These are phyloP conservation scores for Eueides isabella DNA, from an alignment of 1,140 invertebrate genomes.

Conservation along the genomic window DNA sequence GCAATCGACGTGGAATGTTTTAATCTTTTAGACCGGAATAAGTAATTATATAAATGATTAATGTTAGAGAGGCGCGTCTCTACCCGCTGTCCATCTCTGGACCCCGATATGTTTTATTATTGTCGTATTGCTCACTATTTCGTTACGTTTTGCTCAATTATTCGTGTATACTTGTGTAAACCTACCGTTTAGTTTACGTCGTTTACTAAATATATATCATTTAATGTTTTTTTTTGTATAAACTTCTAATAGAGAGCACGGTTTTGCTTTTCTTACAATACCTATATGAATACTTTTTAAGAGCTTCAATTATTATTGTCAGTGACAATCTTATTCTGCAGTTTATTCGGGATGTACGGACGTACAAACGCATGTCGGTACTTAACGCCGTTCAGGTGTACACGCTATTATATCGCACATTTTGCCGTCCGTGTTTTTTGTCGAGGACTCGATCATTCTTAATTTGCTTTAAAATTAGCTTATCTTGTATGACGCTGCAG, in stretches of 20 bases:
- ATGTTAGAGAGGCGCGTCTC: not conserved
- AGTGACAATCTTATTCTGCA: slow-evolving; percentile 44
- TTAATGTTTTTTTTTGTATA: slow-evolving; percentile 64
- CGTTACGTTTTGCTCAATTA: slow-evolving; percentile 81
- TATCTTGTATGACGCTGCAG: slow-evolving; percentile 38
- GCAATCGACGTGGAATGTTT: slow-evolving; percentile 1
- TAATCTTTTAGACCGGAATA: slow-evolving; percentile 25
- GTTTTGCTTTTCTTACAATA: slow-evolving; percentile 76
- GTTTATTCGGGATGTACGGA: slow-evolving; percentile 19
- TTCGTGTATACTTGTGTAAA: slow-evolving; percentile 65
- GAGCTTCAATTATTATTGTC: slow-evolving; percentile 58
- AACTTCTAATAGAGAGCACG: slow-evolving; percentile 77
- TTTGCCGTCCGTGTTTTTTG: slow-evolving; percentile 38
- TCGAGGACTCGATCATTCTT: slow-evolving; percentile 35
- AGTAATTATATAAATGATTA: slow-evolving; percentile 18
- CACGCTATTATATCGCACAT: slow-evolving; percentile 19
- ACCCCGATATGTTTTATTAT: slow-evolving; percentile 50
- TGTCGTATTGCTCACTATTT: slow-evolving; percentile 75
- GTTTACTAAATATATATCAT: slow-evolving; percentile 45
- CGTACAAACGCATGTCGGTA: slow-evolving; percentile 14
- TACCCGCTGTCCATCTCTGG: slow-evolving; percentile 7
- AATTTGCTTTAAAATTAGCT: slow-evolving; percentile 40
- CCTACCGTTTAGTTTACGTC: slow-evolving; percentile 67
- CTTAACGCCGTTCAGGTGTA: slow-evolving; percentile 14
- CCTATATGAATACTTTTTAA: slow-evolving; percentile 64